Conservation (phyloP, 2,797 vertebrate species). For the Catostomus latipinnis region DNA sequence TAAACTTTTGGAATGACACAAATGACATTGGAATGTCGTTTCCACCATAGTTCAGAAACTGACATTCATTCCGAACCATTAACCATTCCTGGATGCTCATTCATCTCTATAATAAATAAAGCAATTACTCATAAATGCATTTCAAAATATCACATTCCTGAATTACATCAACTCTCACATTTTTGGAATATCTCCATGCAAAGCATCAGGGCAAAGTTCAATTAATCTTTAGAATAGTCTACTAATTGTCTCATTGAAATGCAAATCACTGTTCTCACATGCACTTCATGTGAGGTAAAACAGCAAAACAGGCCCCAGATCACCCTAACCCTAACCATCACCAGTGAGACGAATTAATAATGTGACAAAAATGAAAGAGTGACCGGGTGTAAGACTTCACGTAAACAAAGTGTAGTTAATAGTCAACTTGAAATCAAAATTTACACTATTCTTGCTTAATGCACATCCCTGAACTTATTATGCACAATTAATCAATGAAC, state of each 20-base stretch:
- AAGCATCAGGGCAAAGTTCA: constrained; percentile 19
- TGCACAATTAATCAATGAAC: not conserved
- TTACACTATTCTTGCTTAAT: not conserved
- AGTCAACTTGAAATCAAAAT: not conserved
- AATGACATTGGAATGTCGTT: not conserved
- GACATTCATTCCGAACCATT: not conserved
- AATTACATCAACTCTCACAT: not conserved
- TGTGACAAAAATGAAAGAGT: not conserved
- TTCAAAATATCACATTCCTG: constrained; percentile 8
- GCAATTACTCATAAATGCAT: constrained; percentile 9
- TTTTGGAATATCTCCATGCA: constrained; percentile 2
- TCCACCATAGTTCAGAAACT: not conserved
- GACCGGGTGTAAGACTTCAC: not conserved
- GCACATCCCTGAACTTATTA: too few relatives aligned
- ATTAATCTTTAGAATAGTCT: constrained; percentile 6
- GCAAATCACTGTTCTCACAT: constrained; percentile 5
- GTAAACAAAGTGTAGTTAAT: not conserved
- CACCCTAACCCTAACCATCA: not conserved
- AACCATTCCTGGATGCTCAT: not conserved
- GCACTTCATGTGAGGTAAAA: not conserved
- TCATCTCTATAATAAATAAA: not conserved
- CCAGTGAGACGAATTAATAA: constrained; percentile 3
- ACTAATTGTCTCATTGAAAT: constrained; percentile 15
- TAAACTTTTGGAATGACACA: not conserved
- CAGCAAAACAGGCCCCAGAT: not conserved